Conservation (phyloP, 2,113 vertebrate genomes). For the Tinamus guttatus region DNA sequence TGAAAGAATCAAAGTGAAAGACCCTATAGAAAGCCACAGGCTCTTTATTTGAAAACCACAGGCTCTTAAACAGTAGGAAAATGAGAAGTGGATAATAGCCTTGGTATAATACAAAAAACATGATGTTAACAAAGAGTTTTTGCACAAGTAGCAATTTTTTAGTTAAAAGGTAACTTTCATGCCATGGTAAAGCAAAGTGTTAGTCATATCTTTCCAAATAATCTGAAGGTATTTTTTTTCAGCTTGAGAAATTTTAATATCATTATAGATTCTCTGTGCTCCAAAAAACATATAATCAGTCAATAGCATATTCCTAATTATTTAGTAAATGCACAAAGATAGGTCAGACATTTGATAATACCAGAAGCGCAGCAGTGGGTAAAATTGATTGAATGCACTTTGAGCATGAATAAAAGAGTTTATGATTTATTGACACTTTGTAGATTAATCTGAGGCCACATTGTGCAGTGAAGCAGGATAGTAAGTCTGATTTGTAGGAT, state of each 20-base stretch:
- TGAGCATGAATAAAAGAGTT: constrained; percentile 65
- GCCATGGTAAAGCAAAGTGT: neutral
- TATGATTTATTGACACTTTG: constrained; percentile 71
- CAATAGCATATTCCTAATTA: constrained; percentile 66
- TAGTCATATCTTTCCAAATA: neutral
- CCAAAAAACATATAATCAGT: constrained; percentile 59
- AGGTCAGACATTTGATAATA: constrained; percentile 64
- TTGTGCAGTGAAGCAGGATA: constrained; percentile 34
- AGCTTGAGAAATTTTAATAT: constrained; percentile 42
- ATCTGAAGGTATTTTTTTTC: neutral
- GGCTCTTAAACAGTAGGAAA: neutral
- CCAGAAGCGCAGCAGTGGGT: constrained; percentile 54
- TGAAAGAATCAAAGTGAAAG: neutral
- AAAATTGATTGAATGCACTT: constrained; percentile 71
- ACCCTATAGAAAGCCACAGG: neutral
- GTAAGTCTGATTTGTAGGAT: constrained; percentile 30
- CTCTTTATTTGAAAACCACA: neutral
- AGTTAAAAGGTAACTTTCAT: neutral
- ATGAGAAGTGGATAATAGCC: neutral
- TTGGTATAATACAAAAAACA: neutral
- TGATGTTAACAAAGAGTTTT: neutral
- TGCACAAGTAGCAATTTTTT: neutral
- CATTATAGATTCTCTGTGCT: neutral
- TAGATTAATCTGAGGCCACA: constrained; percentile 67
- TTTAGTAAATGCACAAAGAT: constrained; percentile 62